phyloP scores from a whole-genome alignment of 2,113 vertebrate genomes.

The Crotalus viridis region DNA sequence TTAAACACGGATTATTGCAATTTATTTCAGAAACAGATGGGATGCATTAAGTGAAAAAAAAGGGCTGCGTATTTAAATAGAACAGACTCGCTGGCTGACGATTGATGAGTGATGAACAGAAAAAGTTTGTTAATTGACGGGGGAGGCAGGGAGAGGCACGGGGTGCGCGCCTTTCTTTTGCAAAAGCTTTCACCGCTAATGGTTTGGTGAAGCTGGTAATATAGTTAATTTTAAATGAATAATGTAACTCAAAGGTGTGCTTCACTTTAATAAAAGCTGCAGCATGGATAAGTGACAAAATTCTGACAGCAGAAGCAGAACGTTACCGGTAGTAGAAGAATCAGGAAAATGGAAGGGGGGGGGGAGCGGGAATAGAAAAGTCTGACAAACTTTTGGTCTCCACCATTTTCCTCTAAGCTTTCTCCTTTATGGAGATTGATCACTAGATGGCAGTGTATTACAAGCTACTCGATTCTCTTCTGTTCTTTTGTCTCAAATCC shows the following conservation, averaged over 20 bases:
- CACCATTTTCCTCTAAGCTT: background rate
- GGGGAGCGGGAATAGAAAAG: background rate
- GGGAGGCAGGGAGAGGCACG: background rate
- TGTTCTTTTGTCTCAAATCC: accelerated
- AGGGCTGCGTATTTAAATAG: constrained; percentile 73
- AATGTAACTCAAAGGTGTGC: constrained; percentile 24
- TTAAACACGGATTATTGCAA: constrained; percentile 86
- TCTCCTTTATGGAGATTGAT: constrained; percentile 10
- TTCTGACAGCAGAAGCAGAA: background rate
- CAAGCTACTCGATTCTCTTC: constrained; percentile 47
- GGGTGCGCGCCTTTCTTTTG: constrained; percentile 42
- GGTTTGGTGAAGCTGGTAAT: constrained; percentile 45
- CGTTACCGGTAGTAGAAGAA: background rate
- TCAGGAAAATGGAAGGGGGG: background rate
- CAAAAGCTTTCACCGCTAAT: constrained; percentile 43
- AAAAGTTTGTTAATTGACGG: constrained; percentile 73
- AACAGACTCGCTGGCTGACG: constrained; percentile 71
- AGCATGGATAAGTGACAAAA: background rate
- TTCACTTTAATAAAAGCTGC: constrained; percentile 25
- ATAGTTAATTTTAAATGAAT: constrained; percentile 56
- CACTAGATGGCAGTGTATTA: constrained; percentile 75
- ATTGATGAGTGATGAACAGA: constrained; percentile 72
- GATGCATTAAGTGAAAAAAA: constrained; percentile 75
- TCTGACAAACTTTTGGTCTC: constrained; percentile 27
- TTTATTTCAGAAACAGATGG: constrained; percentile 86